Evolutionary conservation across 2,113 vertebrate species (phyloP), one percentile per base, ranked within the genome.

Genomic region (Engraulis encrasicolus): DNA sequence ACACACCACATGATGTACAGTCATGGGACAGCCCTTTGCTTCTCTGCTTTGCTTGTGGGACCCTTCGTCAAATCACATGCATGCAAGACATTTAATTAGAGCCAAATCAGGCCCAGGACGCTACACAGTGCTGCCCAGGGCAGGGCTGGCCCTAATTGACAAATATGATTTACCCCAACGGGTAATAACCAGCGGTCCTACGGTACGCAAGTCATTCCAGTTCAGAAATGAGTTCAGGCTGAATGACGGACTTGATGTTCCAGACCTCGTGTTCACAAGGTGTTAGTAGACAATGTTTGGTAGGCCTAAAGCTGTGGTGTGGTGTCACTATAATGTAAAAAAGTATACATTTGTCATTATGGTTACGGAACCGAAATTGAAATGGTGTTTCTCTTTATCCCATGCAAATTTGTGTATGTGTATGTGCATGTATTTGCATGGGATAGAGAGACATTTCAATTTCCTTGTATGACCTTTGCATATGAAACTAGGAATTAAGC

Each of bases 1-100:
- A n/a, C n/a, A 45, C 20, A 82, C 83, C 93, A 90, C 90, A 92
- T 93, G 93, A 92, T 86, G 78, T 81, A 52, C 37, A 85, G 90
- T 94, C 92, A 94, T 89, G 87, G 23, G 91, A 87, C 88, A 85
- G 79, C 37, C 74, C 31, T 81, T 50, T 36, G n/a, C n/a, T n/a
- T n/a, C n/a, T n/a, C n/a, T n/a, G n/a, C n/a, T n/a, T n/a, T n/a
- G n/a, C n/a, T 81, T 84, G 6, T 34, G 38, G 66, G 50, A 78
- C 84, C 58, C 40, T 40, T 61, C 78, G 81, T 54, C 74, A 66
- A 52, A 90, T 92, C 89, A 92, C 91, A 92, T 85, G 88, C 19
- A 71, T 86, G 85, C 7, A 20, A n/a, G 27, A 38, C 83, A 88
- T 83, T 50, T 71, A 85, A 90, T 90, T 1, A 86, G 80, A 77